phyloP scores from a whole-genome alignment of 2,113 vertebrate genomes.

The Turdus rufiventris region DNA sequence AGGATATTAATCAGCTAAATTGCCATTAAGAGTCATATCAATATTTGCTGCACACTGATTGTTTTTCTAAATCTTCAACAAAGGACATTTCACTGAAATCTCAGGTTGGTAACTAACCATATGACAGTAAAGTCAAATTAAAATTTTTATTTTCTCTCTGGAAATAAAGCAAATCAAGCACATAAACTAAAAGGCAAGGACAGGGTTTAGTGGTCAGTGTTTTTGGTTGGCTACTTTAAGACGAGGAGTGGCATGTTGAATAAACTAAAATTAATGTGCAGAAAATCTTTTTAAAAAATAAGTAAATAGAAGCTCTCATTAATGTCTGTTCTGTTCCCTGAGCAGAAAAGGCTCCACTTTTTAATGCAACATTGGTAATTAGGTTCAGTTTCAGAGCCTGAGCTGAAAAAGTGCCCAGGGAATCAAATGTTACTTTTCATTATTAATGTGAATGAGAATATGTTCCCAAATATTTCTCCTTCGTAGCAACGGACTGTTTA shows the following conservation, averaged over 20 bases:
- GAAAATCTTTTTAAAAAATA: background rate
- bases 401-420: conserved; percentile 41
- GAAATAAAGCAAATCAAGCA: background rate
- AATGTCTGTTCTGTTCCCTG: background rate
- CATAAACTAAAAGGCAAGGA: background rate
- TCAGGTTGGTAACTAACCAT: conserved; percentile 44
- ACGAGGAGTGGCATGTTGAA: background rate
- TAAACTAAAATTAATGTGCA: conserved; percentile 12
- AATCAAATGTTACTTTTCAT: conserved; percentile 54
- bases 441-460: conserved; percentile 39
- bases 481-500: background rate
- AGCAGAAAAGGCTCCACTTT: conserved; percentile 15
- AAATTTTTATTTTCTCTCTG: conserved; percentile 60
- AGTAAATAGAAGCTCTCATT: background rate
- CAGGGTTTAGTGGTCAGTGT: background rate
- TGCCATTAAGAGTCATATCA: conserved; percentile 77
- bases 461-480: conserved; percentile 20
- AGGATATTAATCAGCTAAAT: conserved; percentile 78
- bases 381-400: conserved; percentile 49
- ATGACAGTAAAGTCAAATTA: conserved; percentile 42
- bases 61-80: conserved; percentile 73
- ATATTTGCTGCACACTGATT: conserved; percentile 68
- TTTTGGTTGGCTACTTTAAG: background rate
- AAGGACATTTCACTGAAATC: conserved; percentile 67
- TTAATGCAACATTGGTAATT: conserved; percentile 51